Conservation (phyloP, 2,113 vertebrate genomes). For the Onychostoma macrolepis region DNA sequence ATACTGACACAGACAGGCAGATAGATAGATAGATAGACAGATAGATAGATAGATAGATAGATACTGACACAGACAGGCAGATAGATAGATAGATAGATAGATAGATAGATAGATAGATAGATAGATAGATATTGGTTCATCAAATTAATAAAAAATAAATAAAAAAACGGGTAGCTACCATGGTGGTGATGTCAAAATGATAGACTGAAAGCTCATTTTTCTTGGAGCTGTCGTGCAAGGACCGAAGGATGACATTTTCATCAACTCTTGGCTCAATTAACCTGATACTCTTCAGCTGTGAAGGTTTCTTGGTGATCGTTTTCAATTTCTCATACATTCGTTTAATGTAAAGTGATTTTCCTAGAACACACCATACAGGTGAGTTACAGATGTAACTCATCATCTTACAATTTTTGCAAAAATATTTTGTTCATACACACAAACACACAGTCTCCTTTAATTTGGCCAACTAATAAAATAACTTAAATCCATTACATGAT, state of each 20-base stretch:
- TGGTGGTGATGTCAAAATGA: slow-evolving; percentile 93
- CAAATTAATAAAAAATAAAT: background rate
- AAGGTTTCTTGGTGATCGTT: slow-evolving; percentile 33
- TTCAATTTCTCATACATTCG: slow-evolving; percentile 79
- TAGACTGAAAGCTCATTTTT: slow-evolving; percentile 77
- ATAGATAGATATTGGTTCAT: too few species aligned
- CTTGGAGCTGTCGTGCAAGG: slow-evolving; percentile 71
- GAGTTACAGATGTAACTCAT: background rate
- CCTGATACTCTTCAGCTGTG: slow-evolving; percentile 80
- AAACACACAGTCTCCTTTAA: background rate
- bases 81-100: too few species aligned
- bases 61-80: too few species aligned
- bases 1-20: too few species aligned
- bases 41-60: too few species aligned
- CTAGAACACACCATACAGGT: slow-evolving; percentile 67
- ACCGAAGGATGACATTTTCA: slow-evolving; percentile 81
- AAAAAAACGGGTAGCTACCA: slow-evolving; percentile 64
- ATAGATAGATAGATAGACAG: too few species aligned
- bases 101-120: too few species aligned
- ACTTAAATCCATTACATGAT: background rate
- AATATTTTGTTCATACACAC: background rate
- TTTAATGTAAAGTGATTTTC: slow-evolving; percentile 91
- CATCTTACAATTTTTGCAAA: background rate
- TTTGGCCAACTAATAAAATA: background rate
- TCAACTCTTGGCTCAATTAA: slow-evolving; percentile 83